Evolutionary conservation across 2,797 vertebrate genomes (phyloP).

Genomic region (Hydrocynus forskahlii): DNA sequence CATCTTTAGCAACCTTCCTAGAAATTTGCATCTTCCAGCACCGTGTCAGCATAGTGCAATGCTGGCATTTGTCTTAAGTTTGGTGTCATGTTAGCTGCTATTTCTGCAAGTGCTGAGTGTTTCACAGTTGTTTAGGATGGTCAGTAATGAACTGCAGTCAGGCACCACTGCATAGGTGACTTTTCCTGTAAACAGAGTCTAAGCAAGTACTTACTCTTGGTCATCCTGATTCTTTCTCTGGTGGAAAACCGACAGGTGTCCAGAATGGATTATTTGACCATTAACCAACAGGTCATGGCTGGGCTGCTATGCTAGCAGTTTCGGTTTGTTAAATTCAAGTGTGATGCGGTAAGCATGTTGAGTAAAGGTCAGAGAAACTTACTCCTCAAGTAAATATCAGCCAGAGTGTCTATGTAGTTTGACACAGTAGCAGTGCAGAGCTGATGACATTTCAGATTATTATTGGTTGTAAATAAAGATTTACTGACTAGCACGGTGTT

Average conservation of each 20-base stretch:
- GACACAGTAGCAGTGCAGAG: constrained; percentile 9
- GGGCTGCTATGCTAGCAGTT: constrained; percentile 10
- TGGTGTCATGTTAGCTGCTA: constrained; percentile 77
- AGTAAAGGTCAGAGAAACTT: constrained; percentile 54
- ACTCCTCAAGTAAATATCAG: constrained; percentile 20
- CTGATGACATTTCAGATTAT: constrained; percentile 41
- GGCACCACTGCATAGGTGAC: constrained; percentile 49
- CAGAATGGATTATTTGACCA: too few relatives aligned
- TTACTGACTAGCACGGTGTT: neutral
- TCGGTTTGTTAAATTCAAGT: constrained; percentile 7
- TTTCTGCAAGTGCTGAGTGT: constrained; percentile 78
- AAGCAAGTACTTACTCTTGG: constrained; percentile 30
- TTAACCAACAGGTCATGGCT: neutral
- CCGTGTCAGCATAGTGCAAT: constrained; percentile 55
- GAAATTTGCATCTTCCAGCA: constrained; percentile 8
- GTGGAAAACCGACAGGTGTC: too few relatives aligned
- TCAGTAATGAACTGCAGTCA: constrained; percentile 55
- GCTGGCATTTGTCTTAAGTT: constrained; percentile 53
- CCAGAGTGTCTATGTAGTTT: neutral
- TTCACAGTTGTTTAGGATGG: constrained; percentile 69
- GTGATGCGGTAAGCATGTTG: constrained; percentile 21
- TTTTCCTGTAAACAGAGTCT: constrained; percentile 52
- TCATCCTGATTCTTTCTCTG: neutral
- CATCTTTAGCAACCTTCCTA: neutral
- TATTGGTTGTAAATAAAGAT: constrained; percentile 15